Percentiles rank a stretch among this genome's conserved stretches.
Evolutionary conservation across 2,888 invertebrate genomes (phyloP).

Genomic region (Athetis lepigone): DNA sequence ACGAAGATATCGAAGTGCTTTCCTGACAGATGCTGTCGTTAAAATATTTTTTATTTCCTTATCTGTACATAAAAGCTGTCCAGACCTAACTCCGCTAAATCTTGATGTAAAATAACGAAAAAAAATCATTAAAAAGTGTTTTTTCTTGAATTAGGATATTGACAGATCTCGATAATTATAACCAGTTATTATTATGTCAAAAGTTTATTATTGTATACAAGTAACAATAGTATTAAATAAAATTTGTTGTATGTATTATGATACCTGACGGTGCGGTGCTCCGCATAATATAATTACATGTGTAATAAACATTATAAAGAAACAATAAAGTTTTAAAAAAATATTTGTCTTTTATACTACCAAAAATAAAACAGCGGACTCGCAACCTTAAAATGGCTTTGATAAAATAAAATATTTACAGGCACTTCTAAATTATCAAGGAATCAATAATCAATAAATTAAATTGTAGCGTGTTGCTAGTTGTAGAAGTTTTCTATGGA

Average conservation of each 20-base stretch:
- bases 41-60: constrained; percentile 70
- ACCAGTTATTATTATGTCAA: constrained; percentile 89
- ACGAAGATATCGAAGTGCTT: constrained; percentile 82
- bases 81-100: constrained; percentile 64
- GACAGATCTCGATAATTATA: constrained; percentile 85
- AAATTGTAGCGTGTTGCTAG: too few relatives aligned
- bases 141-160: constrained; percentile 81
- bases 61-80: constrained; percentile 80
- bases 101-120: constrained; percentile 72
- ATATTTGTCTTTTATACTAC: constrained; percentile 69
- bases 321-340: constrained; percentile 89
- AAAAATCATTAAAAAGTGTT: constrained; percentile 69
- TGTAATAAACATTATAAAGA: constrained; percentile 90
- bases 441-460: too few relatives aligned
- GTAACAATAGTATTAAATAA: constrained; percentile 85
- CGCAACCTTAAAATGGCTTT: too few relatives aligned
- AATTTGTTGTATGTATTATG: constrained; percentile 89
- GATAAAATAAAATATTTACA: too few relatives aligned
- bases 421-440: too few relatives aligned
- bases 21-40: constrained; percentile 86
- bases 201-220: constrained; percentile 90
- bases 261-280: constrained; percentile 78
- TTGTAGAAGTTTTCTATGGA: too few relatives aligned
- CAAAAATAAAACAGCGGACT: not conserved
- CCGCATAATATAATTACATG: constrained; percentile 85